Conservation (phyloP, 2,888 invertebrate species). For the Orthonychiurus folsomi region DNA sequence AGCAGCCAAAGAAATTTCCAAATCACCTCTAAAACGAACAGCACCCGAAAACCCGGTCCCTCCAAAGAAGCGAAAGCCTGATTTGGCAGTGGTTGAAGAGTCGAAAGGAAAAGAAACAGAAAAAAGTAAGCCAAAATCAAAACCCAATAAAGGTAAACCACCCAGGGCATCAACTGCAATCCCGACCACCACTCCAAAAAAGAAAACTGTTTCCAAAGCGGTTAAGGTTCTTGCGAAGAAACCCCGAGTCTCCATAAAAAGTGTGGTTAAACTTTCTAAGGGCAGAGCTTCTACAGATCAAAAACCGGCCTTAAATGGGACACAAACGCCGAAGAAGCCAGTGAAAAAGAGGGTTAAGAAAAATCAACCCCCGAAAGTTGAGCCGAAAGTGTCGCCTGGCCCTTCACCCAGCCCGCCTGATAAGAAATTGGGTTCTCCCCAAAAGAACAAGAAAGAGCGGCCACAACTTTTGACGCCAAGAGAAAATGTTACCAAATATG, state of each 20-base stretch:
- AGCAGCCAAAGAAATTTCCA: neutral
- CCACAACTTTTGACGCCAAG: slow-evolving; percentile 20
- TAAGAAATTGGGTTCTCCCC: too few relatives aligned
- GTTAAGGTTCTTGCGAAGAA: neutral
- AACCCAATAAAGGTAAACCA: neutral
- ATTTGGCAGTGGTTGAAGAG: neutral
- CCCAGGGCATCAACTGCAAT: neutral
- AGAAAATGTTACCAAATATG: slow-evolving; percentile 26
- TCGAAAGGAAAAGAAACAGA: neutral
- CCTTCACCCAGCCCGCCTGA: neutral
- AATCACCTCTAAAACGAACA: neutral
- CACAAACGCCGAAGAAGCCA: neutral
- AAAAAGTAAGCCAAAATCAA: neutral
- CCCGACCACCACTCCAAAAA: neutral
- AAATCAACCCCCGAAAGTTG: neutral
- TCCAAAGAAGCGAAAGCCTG: neutral
- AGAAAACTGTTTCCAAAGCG: neutral
- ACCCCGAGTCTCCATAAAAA: neutral
- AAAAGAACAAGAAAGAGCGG: neutral
- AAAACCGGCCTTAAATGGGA: neutral
- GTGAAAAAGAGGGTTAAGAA: neutral
- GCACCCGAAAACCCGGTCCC: neutral
- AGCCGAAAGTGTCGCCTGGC: neutral
- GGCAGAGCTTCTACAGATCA: neutral
- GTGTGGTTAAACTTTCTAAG: neutral